Base-by-base conservation (phyloP, 1,140 invertebrate genomes). In the Drosophila gunungcola region DNA sequence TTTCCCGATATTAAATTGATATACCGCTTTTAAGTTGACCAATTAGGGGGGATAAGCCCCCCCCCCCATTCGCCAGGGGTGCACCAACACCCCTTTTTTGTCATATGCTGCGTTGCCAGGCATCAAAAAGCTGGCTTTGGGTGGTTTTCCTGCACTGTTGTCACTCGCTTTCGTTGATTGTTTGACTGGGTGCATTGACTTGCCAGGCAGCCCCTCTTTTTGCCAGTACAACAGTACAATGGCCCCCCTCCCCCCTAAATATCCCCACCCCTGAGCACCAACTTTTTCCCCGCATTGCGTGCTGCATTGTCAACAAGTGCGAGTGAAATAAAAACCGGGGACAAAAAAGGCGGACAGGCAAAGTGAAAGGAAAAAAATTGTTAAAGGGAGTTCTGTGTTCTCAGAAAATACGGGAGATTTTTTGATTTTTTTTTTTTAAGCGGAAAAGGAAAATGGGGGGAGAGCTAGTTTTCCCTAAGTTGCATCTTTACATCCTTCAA, bases 231-330 rank as follows among this genome's bases (percentile, higher is more conserved):
- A 3, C 16, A 21, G 16, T 21, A 21, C 16, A 21, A 21, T 21
- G 16, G 16, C 5, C 34, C 9, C n/a, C 1, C 27, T 1, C 53
- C 57, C 57, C 34, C 43, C 41, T 51, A 3, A 41, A 11, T 29
- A 11, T 29, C 11, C 46, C 12, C 7, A 12, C 27, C n/a, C 16
- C 7, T 32, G n/a, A 5, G 27, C 48, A 34, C 3, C 48, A n/a
- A 49, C n/a, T 16, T 51, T 13, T 16, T 13, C 21, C 55, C 42
- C 42, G 41, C 55, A 57, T 45, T 68, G 61, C 49, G 60, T 74
- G 69, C 58, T 73, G 76, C 63, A 80, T 80, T 80, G 78, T 80
- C 78, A 80, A 80, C 76, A 80, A 80, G 78, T 80, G 78, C 57
- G 48, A 62, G 58, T 29, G 46, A 25, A 62, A 42, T 41, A 36